These are phyloP conservation scores for Larimichthys crocea DNA, from an alignment of 2,113 vertebrate genomes.

Conservation along the genomic window DNA sequence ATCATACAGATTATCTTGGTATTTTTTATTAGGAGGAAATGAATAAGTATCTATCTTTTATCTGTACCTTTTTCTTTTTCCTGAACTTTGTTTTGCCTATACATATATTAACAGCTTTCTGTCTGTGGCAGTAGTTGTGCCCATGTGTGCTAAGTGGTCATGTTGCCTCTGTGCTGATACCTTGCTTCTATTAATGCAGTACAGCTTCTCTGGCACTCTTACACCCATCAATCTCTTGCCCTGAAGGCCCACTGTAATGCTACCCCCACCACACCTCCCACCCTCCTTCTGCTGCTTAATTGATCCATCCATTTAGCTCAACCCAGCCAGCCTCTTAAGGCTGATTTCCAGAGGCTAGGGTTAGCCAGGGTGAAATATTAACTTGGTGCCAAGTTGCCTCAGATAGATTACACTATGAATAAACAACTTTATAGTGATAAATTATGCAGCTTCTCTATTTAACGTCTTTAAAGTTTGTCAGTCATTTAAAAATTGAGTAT, in stretches of 20 bases:
- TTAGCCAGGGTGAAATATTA: constrained; percentile 64
- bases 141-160: constrained; percentile 2
- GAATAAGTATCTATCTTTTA: not conserved
- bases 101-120: not conserved
- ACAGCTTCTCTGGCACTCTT: constrained; percentile 38
- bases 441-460: constrained; percentile 37
- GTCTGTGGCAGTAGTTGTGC: not conserved
- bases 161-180: constrained; percentile 31
- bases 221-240: constrained; percentile 41
- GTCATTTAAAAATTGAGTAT: constrained; percentile 4
- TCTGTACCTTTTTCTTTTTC: no score
- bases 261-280: constrained; percentile 1
- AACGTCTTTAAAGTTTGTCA: not conserved
- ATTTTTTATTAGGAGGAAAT: constrained; percentile 18
- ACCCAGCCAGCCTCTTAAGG: constrained; percentile 42
- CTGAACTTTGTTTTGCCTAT: no score
- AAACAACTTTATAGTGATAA: constrained; percentile 35
- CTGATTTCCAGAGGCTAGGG: constrained; percentile 53
- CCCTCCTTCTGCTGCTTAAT: constrained; percentile 42
- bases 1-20: constrained; percentile 26
- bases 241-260: constrained; percentile 16
- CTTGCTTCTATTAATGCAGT: constrained; percentile 21
- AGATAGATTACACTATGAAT: constrained; percentile 44
- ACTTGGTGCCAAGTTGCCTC: constrained; percentile 51
- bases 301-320: constrained; percentile 57